Conservation (phyloP, 2,113 vertebrate species). For the Apeltes quadracus region DNA sequence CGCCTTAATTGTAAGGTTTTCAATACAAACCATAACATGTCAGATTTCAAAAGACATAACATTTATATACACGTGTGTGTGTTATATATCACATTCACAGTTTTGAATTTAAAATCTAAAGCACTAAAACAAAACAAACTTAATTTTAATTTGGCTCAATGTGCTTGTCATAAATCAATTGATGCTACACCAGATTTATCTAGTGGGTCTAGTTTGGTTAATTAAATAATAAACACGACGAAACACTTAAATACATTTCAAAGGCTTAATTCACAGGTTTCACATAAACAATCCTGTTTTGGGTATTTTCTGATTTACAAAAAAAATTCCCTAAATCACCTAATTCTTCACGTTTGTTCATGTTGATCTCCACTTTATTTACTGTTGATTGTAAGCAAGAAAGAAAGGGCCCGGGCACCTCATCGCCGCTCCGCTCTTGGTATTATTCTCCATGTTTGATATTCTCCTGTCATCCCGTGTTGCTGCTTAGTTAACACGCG, state of each 20-base stretch:
- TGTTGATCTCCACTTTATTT: neutral
- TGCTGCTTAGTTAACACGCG: neutral
- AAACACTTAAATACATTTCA: neutral
- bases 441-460: conserved; percentile 6
- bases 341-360: neutral
- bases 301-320: too few relatives aligned
- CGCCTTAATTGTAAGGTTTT: neutral
- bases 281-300: neutral
- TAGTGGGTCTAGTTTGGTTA: neutral
- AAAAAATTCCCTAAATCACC: too few relatives aligned
- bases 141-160: neutral
- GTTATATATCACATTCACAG: neutral
- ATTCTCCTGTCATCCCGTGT: conserved; percentile 7
- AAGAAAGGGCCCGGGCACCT: neutral
- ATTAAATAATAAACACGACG: neutral
- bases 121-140: neutral
- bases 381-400: neutral
- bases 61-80: neutral
- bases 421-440: neutral
- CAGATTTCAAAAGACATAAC: neutral
- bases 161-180: neutral
- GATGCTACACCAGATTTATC: too few relatives aligned
- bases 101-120: neutral
- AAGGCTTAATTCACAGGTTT: conserved; percentile 10
- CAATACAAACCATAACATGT: neutral